These are phyloP conservation scores for Odiellus spinosus DNA, from an alignment of 2,888 invertebrate genomes.

Conservation along the genomic window DNA sequence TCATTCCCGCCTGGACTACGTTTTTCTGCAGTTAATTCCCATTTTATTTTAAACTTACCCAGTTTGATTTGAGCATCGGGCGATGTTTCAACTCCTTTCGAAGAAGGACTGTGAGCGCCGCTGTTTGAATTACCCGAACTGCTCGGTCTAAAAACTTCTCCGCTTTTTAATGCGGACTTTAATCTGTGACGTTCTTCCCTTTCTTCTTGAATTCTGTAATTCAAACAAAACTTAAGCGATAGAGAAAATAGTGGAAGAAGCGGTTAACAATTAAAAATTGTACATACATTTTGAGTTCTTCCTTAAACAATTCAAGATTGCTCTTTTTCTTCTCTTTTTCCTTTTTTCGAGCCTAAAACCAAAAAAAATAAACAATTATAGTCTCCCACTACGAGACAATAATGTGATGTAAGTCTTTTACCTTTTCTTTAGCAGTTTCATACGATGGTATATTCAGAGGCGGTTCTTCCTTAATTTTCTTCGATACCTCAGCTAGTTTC, in stretches of 20 bases:
- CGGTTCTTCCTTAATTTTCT: slow-evolving; percentile 11
- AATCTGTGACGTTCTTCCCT: slow-evolving; percentile 86
- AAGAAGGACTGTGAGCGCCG: slow-evolving; percentile 7
- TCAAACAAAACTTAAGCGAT: too few species aligned
- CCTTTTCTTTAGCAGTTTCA: slow-evolving; percentile 13
- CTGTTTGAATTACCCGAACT: too few species aligned
- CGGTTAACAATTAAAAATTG: slow-evolving; percentile 7
- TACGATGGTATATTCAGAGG: too few species aligned
- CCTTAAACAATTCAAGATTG: slow-evolving; percentile 93
- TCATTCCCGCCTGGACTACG: neutral
- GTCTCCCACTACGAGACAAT: too few species aligned
- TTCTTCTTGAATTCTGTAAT: slow-evolving; percentile 84
- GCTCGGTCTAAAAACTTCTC: too few species aligned
- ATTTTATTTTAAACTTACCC: slow-evolving; percentile 6
- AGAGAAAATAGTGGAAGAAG: too few species aligned
- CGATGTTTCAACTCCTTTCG: slow-evolving; percentile 9
- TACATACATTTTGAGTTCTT: slow-evolving; percentile 79
- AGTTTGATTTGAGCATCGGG: slow-evolving; percentile 12
- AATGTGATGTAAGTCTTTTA: too few species aligned
- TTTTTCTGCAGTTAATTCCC: neutral
- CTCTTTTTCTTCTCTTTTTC: slow-evolving; percentile 80
- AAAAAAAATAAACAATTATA: too few species aligned
- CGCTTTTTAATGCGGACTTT: slow-evolving; percentile 50
- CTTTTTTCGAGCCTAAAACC: slow-evolving; percentile 40
- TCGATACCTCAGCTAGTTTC: slow-evolving; percentile 16